Conservation (phyloP, 2,888 invertebrate species). For the Thecophora atra region DNA sequence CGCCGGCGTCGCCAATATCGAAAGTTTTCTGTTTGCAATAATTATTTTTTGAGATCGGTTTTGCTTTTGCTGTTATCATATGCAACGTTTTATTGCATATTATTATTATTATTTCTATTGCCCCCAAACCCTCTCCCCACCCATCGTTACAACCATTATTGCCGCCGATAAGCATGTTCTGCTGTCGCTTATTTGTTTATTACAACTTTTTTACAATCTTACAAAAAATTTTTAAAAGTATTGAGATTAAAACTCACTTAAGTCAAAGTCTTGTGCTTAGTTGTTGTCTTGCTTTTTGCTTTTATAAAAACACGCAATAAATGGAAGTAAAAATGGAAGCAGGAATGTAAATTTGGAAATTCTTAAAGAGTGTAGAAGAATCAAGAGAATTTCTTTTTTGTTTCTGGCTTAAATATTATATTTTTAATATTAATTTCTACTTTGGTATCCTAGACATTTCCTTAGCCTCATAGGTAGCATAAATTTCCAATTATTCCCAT, state of each 20-base stretch:
- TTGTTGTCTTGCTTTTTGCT: no score
- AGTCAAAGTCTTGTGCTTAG: background rate
- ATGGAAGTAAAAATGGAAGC: no score
- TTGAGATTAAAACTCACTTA: conserved; percentile 18
- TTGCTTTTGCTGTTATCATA: conserved; percentile 17
- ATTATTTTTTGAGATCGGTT: conserved; percentile 22
- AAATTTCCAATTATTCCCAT: no score
- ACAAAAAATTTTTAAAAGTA: background rate
- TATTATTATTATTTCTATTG: conserved; percentile 11
- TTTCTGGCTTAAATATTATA: no score
- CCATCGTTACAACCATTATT: background rate
- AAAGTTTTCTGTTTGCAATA: conserved; percentile 30
- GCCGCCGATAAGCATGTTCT: conserved; percentile 13
- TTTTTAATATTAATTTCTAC: no score
- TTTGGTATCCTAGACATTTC: no score
- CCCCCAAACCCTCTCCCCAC: background rate
- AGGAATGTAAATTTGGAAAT: no score
- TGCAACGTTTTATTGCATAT: conserved; percentile 25
- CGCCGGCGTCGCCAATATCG: background rate
- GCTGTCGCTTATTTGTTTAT: background rate
- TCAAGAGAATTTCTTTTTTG: no score
- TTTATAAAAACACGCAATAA: no score
- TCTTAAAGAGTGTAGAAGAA: no score
- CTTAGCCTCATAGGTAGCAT: no score
- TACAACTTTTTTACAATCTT: background rate